Evolutionary conservation across 2,113 vertebrate genomes (phyloP).

Genomic region (Isichthys henryi): DNA sequence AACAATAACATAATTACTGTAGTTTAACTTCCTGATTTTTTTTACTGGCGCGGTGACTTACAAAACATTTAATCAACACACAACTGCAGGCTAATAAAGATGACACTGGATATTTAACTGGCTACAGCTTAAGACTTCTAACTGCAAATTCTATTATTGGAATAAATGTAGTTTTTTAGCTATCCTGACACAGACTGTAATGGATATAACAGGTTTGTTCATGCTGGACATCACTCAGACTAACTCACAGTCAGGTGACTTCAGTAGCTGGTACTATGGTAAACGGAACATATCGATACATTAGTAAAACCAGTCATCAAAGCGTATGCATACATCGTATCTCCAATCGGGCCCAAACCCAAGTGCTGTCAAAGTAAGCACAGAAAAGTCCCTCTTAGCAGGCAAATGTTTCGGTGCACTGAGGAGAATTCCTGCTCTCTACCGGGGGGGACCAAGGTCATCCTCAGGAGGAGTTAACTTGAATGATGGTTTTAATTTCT

Average conservation of each 20-base stretch:
- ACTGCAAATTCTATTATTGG: neutral
- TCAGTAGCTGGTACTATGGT: neutral
- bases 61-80: neutral
- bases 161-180: neutral
- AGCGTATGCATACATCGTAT: neutral
- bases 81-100: neutral
- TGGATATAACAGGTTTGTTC: neutral
- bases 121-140: neutral
- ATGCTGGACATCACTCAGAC: neutral
- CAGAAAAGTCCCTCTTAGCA: neutral
- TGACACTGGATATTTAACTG: neutral
- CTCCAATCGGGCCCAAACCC: neutral
- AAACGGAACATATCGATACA: neutral
- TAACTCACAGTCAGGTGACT: neutral
- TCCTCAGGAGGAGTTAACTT: neutral
- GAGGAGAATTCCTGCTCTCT: neutral
- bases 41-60: neutral
- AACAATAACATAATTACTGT: neutral
- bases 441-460: constrained; percentile 4
- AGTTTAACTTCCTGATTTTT: neutral
- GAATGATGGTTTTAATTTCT: constrained; percentile 3
- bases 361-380: neutral
- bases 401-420: neutral
- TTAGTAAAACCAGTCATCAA: neutral
- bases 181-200: neutral